Conservation (phyloP, 2,888 invertebrate genomes). For the Amiota mariae region DNA sequence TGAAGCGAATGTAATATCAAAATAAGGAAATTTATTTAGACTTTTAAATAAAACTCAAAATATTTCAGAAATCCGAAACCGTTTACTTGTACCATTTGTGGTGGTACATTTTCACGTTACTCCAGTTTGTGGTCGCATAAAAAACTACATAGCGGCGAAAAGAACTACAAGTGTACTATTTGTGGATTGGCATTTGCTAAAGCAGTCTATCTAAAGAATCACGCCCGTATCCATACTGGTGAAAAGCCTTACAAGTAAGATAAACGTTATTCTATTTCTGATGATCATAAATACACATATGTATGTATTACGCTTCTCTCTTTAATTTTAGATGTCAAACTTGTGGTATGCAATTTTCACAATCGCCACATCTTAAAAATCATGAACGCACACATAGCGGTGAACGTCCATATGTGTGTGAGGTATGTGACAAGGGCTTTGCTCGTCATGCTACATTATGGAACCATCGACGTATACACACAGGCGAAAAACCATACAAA, state of each 20-base stretch:
- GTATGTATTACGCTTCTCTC: not conserved
- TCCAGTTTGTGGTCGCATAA: conserved; percentile 93
- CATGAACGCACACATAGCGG: conserved; percentile 92
- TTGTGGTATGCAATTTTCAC: conserved; percentile 93
- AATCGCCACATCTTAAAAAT: conserved; percentile 90
- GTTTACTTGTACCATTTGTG: conserved; percentile 91
- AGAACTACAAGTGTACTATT: conserved; percentile 91
- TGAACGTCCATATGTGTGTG: conserved; percentile 90
- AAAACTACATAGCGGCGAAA: conserved; percentile 85
- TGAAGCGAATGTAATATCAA: conserved; percentile 28
- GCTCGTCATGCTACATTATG: conserved; percentile 90
- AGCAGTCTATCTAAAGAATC: conserved; percentile 92
- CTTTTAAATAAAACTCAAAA: not conserved
- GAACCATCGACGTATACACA: conserved; percentile 91
- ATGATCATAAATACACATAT: not conserved
- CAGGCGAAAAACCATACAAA: conserved; percentile 79
- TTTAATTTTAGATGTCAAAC: conserved; percentile 81
- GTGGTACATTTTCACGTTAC: conserved; percentile 87
- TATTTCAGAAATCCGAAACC: conserved; percentile 81
- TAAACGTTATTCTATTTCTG: not conserved
- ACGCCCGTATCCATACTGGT: conserved; percentile 89
- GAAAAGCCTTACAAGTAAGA: conserved; percentile 86
- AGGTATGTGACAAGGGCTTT: conserved; percentile 91
- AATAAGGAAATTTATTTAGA: not conserved
- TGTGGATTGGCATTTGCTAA: conserved; percentile 92